Conservation (phyloP, 37 sponge, comb jelly and placozoan species). For the Spongilla lacustris region DNA sequence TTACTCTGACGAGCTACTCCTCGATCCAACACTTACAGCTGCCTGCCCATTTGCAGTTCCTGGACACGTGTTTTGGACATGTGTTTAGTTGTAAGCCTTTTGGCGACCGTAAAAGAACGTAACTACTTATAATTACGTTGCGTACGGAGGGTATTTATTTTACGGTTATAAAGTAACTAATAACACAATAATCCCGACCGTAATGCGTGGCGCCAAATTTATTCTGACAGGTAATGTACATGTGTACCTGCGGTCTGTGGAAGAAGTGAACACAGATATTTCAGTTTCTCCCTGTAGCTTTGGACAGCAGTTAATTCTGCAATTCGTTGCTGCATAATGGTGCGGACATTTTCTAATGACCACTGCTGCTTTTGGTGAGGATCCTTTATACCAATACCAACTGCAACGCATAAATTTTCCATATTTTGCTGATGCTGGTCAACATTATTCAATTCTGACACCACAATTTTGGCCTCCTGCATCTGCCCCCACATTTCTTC, state of each 20-base stretch:
- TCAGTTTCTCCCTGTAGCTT: neutral
- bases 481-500: constrained; percentile 12
- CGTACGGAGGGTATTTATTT: neutral
- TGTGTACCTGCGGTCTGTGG: neutral
- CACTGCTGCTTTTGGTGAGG: neutral
- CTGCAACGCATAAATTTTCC: constrained; percentile 33
- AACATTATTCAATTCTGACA: constrained; percentile 31
- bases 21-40: too few relatives aligned
- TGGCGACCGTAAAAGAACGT: too few relatives aligned
- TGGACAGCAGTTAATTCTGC: neutral
- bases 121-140: too few relatives aligned
- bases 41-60: too few relatives aligned
- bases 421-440: constrained; percentile 13
- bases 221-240: neutral
- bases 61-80: too few relatives aligned
- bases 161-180: neutral
- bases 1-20: too few relatives aligned
- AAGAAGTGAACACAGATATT: neutral
- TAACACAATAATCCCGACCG: too few relatives aligned
- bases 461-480: constrained; percentile 6
- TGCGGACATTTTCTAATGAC: neutral
- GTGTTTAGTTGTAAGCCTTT: too few relatives aligned
- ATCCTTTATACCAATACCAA: neutral
- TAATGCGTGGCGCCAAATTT: neutral
- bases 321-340: neutral